Base-by-base conservation (phyloP, 2,797 vertebrate species). In the Champsocephalus gunnari region DNA sequence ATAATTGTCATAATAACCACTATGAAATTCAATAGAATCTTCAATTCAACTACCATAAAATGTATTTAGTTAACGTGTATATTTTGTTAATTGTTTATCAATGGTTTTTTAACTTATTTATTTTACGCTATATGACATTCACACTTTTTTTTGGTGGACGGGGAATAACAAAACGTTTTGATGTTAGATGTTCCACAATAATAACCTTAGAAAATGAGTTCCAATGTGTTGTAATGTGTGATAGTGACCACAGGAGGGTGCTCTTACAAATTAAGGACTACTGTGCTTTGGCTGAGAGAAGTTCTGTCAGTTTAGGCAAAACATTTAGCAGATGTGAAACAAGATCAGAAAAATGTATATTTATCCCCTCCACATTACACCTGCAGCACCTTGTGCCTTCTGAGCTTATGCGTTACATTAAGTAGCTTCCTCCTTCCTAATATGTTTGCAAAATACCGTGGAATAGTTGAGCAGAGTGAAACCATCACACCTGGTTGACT, bases 171-270 rank as follows among this genome's bases (percentile, higher is more conserved):
- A 0, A 50, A 21, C 0, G 4, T 38, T 50, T 44, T 43, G 2
- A 13, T 13, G 38, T 41, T 14, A 49, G 19, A 59, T 59, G 66
- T 44, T 45, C 3, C 9, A 16, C n/a, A 11, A 43, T 13, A 44
- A 6, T 5, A 5, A 54, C 3, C 19, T 14, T 9, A 24, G n/a
- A 41, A 24, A 51, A 12, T 59, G 0, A 50, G 32, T 13, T 24
- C 2, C 8, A n/a, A 0, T 38, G 6, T 19, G 19, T 38, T 65
- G 74, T 67, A 75, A 59, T 85, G 14, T 65, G 7, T 49, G 11
- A 51, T 21, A 71, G 13, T 69, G 56, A n/a, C 83, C 88, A 85
- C 76, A 65, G 1, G 80, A 69, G 75, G 85, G 79, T 10, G 55
- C 19, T 59, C 17, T 71, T 13, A 24, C 21, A 73, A n/a, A 41